phyloP scores from a whole-genome alignment of 2,888 invertebrate species.

The Agonopterix subpropinquella region DNA sequence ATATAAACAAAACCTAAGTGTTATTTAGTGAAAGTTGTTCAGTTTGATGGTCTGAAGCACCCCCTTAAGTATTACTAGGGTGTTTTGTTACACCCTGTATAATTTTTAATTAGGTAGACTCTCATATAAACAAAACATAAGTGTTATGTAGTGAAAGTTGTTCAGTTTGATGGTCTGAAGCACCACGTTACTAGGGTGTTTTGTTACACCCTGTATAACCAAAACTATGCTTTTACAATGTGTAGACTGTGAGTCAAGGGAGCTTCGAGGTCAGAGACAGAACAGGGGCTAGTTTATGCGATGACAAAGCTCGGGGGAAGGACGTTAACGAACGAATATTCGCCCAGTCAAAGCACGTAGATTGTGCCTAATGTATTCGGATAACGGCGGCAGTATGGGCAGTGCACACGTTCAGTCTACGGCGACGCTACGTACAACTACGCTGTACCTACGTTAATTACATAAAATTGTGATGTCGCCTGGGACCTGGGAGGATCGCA shows the following conservation, averaged over 20 bases:
- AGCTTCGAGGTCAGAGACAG: conserved; percentile 6
- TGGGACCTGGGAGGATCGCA: conserved; percentile 39
- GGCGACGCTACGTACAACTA: conserved; percentile 12
- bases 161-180: too few species aligned
- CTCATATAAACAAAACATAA: too few species aligned
- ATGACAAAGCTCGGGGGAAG: conserved; percentile 31
- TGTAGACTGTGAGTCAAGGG: background rate
- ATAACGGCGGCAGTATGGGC: conserved; percentile 36
- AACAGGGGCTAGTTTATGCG: conserved; percentile 17
- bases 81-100: too few species aligned
- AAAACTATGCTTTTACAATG: too few species aligned
- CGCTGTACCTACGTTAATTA: conserved; percentile 47
- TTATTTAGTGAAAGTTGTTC: too few species aligned
- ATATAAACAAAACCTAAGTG: too few species aligned
- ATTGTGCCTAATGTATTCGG: conserved; percentile 50
- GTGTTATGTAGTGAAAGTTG: too few species aligned
- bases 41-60: too few species aligned
- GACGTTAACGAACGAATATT: conserved; percentile 39
- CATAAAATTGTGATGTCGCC: conserved; percentile 59
- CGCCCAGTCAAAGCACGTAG: conserved; percentile 48
- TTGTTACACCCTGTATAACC: too few species aligned
- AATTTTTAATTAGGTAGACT: too few species aligned
- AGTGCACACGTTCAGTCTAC: conserved; percentile 24
- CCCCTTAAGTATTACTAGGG: too few species aligned
- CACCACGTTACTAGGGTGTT: too few species aligned